phyloP scores from a whole-genome alignment of 2,113 vertebrate genomes.

The Theropithecus gelada region DNA sequence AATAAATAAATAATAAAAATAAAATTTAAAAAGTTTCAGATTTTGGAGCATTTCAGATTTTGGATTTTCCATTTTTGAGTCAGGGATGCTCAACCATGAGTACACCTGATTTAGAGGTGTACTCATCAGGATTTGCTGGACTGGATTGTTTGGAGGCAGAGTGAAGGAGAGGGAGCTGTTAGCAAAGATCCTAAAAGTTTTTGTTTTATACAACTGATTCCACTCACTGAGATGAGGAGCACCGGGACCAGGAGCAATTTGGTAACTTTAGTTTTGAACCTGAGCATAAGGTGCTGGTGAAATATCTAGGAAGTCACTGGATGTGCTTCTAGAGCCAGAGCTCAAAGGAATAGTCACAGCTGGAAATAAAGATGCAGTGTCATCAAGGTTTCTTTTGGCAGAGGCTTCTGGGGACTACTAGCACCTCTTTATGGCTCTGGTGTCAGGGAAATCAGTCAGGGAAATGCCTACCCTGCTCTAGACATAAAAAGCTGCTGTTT shows the following conservation, averaged over 20 bases:
- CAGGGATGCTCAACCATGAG: not conserved
- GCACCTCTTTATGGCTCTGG: not conserved
- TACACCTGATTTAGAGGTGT: not conserved
- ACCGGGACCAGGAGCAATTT: not conserved
- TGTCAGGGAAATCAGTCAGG: not conserved
- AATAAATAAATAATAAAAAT: no score
- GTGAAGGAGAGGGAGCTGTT: not conserved
- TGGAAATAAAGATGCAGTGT: not conserved
- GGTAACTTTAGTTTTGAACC: not conserved
- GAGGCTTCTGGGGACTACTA: not conserved
- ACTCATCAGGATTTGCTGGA: not conserved
- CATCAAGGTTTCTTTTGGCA: not conserved
- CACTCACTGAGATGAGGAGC: not conserved
- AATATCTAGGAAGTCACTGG: not conserved
- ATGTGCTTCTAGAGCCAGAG: not conserved
- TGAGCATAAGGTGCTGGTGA: not conserved
- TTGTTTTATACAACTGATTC: not conserved
- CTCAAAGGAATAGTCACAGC: not conserved
- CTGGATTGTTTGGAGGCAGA: not conserved
- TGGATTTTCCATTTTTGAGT: not conserved
- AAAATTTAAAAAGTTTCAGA: not conserved
- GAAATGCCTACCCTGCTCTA: not conserved
- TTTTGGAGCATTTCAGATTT: not conserved
- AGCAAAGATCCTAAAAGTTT: not conserved
- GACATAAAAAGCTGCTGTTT: not conserved